These are phyloP conservation scores for Capitella teleta DNA, from an alignment of 1,140 invertebrate species.

Conservation along the genomic window DNA sequence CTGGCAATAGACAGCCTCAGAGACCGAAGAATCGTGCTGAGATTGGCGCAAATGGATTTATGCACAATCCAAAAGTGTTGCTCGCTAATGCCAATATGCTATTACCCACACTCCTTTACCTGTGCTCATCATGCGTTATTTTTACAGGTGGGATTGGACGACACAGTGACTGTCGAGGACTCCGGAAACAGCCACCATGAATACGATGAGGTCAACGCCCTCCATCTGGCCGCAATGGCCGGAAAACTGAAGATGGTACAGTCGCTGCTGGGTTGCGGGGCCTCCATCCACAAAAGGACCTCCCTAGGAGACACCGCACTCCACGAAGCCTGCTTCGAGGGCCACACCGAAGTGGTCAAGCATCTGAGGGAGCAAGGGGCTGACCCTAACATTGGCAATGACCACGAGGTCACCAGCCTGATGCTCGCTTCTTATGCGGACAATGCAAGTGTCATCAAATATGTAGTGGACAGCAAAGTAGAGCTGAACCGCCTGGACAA, in stretches of 20 bases:
- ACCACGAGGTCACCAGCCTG: conserved; percentile 6
- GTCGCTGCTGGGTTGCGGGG: background rate
- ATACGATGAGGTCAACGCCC: conserved; percentile 1
- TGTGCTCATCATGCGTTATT: background rate
- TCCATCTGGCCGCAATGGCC: conserved; percentile 2
- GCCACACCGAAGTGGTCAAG: conserved; percentile 6
- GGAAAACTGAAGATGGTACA: conserved; percentile 1
- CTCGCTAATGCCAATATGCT: too few relatives aligned
- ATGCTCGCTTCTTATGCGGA: conserved; percentile 14
- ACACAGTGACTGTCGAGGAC: background rate
- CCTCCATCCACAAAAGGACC: background rate
- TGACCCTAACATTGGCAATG: conserved; percentile 6
- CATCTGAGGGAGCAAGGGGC: conserved; percentile 10
- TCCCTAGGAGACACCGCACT: conserved; percentile 10
- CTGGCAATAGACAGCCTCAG: too few relatives aligned
- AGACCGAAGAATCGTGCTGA: too few relatives aligned
- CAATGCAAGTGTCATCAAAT: conserved; percentile 7
- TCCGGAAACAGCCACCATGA: background rate
- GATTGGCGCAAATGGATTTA: too few relatives aligned
- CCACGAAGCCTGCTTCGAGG: conserved; percentile 15
- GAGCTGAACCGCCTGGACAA: conserved; percentile 6
- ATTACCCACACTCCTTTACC: too few relatives aligned
- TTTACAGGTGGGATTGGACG: background rate
- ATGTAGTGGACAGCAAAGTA: conserved; percentile 8
- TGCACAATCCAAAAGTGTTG: too few relatives aligned